Evolutionary conservation across 1,140 invertebrate species (phyloP).

Genomic region (Nephotettix cincticeps): DNA sequence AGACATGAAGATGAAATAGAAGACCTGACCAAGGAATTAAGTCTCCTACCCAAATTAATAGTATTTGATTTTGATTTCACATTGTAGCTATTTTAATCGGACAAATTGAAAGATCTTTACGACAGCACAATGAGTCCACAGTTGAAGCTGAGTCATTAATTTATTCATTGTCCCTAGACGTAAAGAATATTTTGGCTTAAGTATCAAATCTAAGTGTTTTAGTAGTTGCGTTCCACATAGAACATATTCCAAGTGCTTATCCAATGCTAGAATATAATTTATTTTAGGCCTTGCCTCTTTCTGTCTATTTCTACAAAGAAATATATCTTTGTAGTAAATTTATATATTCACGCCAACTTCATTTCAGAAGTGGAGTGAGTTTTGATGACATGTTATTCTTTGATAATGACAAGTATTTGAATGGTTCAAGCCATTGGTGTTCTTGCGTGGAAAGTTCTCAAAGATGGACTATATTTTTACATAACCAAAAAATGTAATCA

Average conservation of each 20-base stretch:
- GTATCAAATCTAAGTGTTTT: slow-evolving; percentile 22
- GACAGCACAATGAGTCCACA: background rate
- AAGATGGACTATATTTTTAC: background rate
- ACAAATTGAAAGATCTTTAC: background rate
- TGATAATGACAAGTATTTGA: slow-evolving; percentile 65
- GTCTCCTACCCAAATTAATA: no score
- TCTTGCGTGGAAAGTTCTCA: background rate
- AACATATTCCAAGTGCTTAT: slow-evolving; percentile 37
- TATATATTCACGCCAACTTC: slow-evolving; percentile 46
- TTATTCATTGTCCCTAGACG: slow-evolving; percentile 6
- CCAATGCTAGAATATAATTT: slow-evolving; percentile 35
- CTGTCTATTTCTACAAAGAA: no score
- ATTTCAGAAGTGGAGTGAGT: slow-evolving; percentile 53
- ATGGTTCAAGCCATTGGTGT: slow-evolving; percentile 44
- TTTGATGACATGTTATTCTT: slow-evolving; percentile 72
- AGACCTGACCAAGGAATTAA: no score
- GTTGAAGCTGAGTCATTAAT: background rate
- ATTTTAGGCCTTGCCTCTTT: slow-evolving; percentile 28
- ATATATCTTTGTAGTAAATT: slow-evolving; percentile 36
- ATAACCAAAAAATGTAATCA: background rate
- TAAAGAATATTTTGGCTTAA: slow-evolving; percentile 25
- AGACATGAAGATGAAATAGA: no score
- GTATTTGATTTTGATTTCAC: no score
- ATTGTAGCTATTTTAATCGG: background rate
- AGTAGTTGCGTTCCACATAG: slow-evolving; percentile 37